Percentiles rank a stretch among this genome's conserved stretches.
Evolutionary conservation across 2,888 invertebrate genomes (phyloP).

Genomic region (Gymnosoma rotundatum): DNA sequence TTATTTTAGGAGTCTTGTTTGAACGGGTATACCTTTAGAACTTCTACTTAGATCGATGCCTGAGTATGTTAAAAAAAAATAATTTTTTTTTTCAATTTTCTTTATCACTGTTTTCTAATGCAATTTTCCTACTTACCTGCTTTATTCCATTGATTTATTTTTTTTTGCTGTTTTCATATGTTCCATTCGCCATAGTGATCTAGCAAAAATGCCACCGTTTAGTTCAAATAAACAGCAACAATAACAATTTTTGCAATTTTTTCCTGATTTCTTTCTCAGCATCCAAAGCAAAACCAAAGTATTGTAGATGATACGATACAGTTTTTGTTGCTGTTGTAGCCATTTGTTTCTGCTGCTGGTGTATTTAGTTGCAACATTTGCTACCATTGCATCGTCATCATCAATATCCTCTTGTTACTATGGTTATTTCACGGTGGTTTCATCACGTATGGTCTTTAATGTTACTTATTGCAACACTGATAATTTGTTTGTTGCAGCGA

Average conservation of each 20-base stretch:
- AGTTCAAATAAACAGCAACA: conserved; percentile 34
- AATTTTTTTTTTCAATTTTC: neutral
- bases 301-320: conserved; percentile 1
- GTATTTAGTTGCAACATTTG: conserved; percentile 38
- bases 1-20: too few relatives aligned
- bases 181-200: conserved; percentile 57
- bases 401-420: conserved; percentile 62
- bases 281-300: conserved; percentile 20
- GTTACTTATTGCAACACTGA: conserved; percentile 67
- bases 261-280: conserved; percentile 23
- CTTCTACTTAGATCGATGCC: too few relatives aligned
- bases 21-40: too few relatives aligned
- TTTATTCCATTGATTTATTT: neutral
- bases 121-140: neutral
- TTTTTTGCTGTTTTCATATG: conserved; percentile 8
- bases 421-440: conserved; percentile 67
- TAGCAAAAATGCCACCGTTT: conserved; percentile 50
- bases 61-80: too few relatives aligned
- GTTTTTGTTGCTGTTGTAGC: conserved; percentile 2
- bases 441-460: conserved; percentile 64
- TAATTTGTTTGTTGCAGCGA: conserved; percentile 72
- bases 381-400: conserved; percentile 56
- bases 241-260: conserved; percentile 28
- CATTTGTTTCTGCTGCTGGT: conserved; percentile 29
- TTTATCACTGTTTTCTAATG: neutral